phyloP scores from a whole-genome alignment of 2,113 vertebrate species.

The Meleagris gallopavo region DNA sequence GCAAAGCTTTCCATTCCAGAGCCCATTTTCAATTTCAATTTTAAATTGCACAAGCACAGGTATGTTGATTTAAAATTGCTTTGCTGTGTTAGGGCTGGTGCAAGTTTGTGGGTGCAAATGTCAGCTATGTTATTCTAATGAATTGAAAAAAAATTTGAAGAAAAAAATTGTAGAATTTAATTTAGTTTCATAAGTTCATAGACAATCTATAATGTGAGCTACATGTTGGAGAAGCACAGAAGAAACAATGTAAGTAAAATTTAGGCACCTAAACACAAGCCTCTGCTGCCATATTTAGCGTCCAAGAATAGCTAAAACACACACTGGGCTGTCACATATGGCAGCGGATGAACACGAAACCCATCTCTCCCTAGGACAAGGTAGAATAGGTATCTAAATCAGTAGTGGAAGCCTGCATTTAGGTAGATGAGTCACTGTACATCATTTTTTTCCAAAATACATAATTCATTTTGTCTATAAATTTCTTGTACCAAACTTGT shows the following conservation, averaged over 20 bases:
- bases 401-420: not conserved
- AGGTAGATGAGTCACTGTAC: not conserved
- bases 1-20: not conserved
- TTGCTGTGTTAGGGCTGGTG: not conserved
- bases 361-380: not conserved
- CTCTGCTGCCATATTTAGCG: not conserved
- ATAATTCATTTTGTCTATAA: not conserved
- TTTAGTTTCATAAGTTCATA: constrained; percentile 3
- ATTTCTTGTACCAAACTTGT: not conserved
- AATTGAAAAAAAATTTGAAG: not conserved
- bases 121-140: not conserved
- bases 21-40: constrained; percentile 11
- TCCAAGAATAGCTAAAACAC: not conserved
- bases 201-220: not conserved
- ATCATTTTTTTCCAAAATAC: not conserved
- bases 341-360: not conserved
- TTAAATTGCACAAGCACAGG: not conserved
- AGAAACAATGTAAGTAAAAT: not conserved
- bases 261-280: not conserved
- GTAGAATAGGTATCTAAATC: not conserved
- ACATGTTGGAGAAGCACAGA: not conserved
- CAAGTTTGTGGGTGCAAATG: not conserved
- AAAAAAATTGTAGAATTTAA: not conserved
- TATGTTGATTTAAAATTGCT: constrained; percentile 18
- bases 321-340: not conserved